Evolutionary conservation across 2,797 vertebrate genomes (phyloP).

Genomic region (Euphonia xanthogaster): DNA sequence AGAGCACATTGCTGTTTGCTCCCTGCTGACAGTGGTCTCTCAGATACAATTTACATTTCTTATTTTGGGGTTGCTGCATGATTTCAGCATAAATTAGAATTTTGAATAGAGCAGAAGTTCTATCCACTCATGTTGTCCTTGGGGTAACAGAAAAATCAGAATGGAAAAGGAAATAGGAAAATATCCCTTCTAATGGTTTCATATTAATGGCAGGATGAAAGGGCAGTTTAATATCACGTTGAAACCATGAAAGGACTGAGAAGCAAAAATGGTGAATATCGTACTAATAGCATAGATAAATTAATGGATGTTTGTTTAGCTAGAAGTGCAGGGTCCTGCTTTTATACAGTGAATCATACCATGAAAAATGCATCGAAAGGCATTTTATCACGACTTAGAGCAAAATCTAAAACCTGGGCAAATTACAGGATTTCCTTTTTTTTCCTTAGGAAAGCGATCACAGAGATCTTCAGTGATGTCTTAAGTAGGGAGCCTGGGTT

Average conservation of each 20-base stretch:
- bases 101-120: neutral
- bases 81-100: neutral
- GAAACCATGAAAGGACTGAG: neutral
- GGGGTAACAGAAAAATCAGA: neutral
- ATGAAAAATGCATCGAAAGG: neutral
- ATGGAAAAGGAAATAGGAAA: neutral
- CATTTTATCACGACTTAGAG: neutral
- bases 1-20: neutral
- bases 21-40: neutral
- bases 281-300: neutral
- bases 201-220: neutral
- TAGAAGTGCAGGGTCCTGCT: neutral
- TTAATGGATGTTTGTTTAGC: neutral
- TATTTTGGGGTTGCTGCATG: neutral
- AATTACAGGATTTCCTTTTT: neutral
- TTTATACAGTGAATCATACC: neutral
- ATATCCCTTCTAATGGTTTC: neutral
- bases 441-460: neutral
- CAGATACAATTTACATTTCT: neutral
- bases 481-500: neutral
- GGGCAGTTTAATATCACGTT: neutral
- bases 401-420: neutral
- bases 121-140: neutral
- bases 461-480: neutral
- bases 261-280: neutral